Evolutionary conservation across 2,797 vertebrate species (phyloP).

Genomic region (Gymnocypris eckloni): DNA sequence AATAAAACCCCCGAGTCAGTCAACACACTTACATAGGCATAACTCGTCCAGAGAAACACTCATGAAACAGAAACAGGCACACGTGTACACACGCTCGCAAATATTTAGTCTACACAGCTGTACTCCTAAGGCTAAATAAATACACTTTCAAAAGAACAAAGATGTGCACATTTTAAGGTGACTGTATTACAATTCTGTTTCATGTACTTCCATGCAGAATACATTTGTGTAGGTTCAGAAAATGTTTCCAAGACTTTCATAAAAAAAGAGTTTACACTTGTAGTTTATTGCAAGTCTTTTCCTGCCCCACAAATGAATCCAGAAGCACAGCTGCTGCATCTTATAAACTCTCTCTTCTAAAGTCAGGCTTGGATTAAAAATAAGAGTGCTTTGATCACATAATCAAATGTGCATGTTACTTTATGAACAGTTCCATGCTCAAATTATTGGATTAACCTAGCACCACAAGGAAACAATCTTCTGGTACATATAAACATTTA

Average conservation of each 20-base stretch:
- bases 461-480: constrained; percentile 44
- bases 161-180: constrained; percentile 14
- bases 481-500: constrained; percentile 8
- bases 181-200: constrained; percentile 39
- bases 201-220: constrained; percentile 56
- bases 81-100: constrained; percentile 44
- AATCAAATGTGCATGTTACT: constrained; percentile 46
- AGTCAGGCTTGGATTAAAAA: constrained; percentile 33
- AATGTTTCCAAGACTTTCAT: constrained; percentile 37
- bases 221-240: constrained; percentile 58
- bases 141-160: constrained; percentile 58
- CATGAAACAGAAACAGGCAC: constrained; percentile 49
- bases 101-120: constrained; percentile 80
- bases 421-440: constrained; percentile 34
- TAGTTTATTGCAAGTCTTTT: constrained; percentile 46
- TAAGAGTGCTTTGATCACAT: constrained; percentile 44
- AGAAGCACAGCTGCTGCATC: constrained; percentile 40
- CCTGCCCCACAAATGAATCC: constrained; percentile 34
- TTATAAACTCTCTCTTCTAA: constrained; percentile 48
- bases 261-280: constrained; percentile 33
- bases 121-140: constrained; percentile 68
- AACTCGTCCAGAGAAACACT: constrained; percentile 46
- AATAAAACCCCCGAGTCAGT: constrained; percentile 43
- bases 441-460: constrained; percentile 10
- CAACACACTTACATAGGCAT: constrained; percentile 47